Base-by-base conservation (phyloP, 2,888 invertebrate species). In the Sicus ferrugineus region DNA sequence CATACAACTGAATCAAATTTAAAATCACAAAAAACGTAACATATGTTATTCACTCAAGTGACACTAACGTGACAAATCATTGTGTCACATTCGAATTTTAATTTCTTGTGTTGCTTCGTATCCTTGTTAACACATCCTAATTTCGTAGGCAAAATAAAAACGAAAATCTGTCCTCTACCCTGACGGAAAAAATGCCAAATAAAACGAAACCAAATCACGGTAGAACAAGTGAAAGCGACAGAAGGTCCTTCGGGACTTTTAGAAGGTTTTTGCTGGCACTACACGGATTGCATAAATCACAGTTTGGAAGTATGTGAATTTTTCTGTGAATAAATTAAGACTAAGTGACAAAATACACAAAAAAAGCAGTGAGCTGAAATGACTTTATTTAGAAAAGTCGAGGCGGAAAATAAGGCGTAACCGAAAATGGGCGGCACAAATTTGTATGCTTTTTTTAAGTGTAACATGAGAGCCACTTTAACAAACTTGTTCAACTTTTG, bases 41-140 rank as follows among this genome's bases (percentile, higher is more conserved):
- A 70, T 68, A 68, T 70, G 70, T 50, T 50, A 30, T 31, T 31
- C 50, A 52, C 46, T 48, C 28, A 63, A 63, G 21, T 64, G 64
- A 34, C 46, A 16, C 38, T 66, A 28, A 28, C 65, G 66, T 48
- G 71, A 63, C 68, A 70, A 59, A 58, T 64, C 62, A 71, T 66
- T 71, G 65, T 71, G 68, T 56, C 71, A 71, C 61, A 68, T 68
- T 68, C 52, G 52, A 26, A 71, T 63, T 64, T 70, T 64, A 59
- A 21, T 59, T 64, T 64, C 34, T 59, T 28, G 21, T 46, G 26
- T 21, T 31, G 34, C n/a, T n/a, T 50, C 21, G 50, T 50, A 28
- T n/a, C 74, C 78, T 79, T 80, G 81, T 81, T 81, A 81, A 81
- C 81, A 81, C 82, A 76, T 81, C 77, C 75, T 80, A 77, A 81